Percentiles rank a stretch among this genome's conserved stretches.
phyloP scores from a whole-genome alignment of 2,888 invertebrate genomes.

The Cordilura impudica region DNA sequence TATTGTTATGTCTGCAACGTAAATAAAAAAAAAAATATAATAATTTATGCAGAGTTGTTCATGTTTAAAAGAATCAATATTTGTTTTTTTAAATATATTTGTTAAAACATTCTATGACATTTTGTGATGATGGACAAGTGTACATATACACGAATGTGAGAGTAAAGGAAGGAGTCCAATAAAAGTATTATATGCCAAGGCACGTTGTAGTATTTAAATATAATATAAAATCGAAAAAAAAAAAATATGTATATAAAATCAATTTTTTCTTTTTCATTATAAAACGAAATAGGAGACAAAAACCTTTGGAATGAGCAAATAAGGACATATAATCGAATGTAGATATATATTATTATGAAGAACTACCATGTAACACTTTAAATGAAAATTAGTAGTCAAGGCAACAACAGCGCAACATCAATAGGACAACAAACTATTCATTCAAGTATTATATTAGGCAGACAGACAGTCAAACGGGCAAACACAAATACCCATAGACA shows the following conservation, averaged over 20 bases:
- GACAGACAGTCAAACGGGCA: no score
- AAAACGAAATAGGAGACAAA: constrained; percentile 30
- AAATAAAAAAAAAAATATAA: no score
- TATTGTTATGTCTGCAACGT: no score
- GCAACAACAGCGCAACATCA: background rate
- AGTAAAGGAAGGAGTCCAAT: constrained; percentile 31
- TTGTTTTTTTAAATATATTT: constrained; percentile 52
- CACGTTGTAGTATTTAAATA: constrained; percentile 67
- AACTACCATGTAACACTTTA: constrained; percentile 44
- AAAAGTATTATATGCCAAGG: constrained; percentile 73
- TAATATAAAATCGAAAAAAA: constrained; percentile 46
- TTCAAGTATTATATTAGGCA: constrained; percentile 31
- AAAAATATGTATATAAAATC: constrained; percentile 3
- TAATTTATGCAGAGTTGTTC: constrained; percentile 28
- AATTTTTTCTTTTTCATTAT: constrained; percentile 58
- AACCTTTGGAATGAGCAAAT: background rate
- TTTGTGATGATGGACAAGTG: background rate
- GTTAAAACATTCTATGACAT: constrained; percentile 24
- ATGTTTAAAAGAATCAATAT: constrained; percentile 28
- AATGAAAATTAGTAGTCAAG: constrained; percentile 45
- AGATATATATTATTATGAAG: background rate
- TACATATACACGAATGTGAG: constrained; percentile 7
- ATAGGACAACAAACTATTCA: constrained; percentile 58
- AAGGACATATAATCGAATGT: background rate
- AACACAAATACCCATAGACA: no score